Base-by-base conservation (phyloP, 2,888 invertebrate genomes). In the Dolichopus griseipennis region DNA sequence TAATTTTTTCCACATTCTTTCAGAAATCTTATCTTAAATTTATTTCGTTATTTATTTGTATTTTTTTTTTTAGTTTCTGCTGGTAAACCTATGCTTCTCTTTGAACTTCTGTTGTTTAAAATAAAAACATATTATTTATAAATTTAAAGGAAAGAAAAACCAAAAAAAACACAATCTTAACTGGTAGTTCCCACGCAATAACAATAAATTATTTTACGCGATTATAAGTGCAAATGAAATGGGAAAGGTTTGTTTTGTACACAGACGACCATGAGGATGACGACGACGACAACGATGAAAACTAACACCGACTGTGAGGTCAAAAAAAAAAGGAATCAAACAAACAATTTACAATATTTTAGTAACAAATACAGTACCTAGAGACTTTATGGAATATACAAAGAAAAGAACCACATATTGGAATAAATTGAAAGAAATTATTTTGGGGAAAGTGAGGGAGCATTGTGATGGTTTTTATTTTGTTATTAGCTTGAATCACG, bases 121-220 rank as follows among this genome's bases (percentile, higher is more conserved):
- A 41, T 5, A 41, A 12, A 41, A 41, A 41, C 3, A 41, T 41
- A 41, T 41, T 41, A 41, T 41, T 41, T 12, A 12, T 41, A 41
- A 41, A 15, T 15, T 27, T 27, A 6, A 41, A 41, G 41, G 41
- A 41, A 41, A 41, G 15, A 41, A 12, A 41, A 41, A 7, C 9
- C 1, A 52, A 52, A n/a, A n/a, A n/a, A n/a, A n/a, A n/a, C n/a
- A 52, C 9, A 52, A 52, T 52, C 52, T 18, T 52, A 12, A 52
- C 18, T 12, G 52, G 15, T 52, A 12, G 15, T 52, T 52, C 52
- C 52, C 52, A 52, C 52, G 52, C 52, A 52, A 52, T n/a, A 52
- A 52, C 52, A 18, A 52, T 52, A 52, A 52, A 52, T 52, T 52
- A 52, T 52, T 52, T 52, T 18, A 52, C 52, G n/a, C 52, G 52